Conservation (phyloP, 1,140 invertebrate genomes). For the Cherax quadricarinatus region DNA sequence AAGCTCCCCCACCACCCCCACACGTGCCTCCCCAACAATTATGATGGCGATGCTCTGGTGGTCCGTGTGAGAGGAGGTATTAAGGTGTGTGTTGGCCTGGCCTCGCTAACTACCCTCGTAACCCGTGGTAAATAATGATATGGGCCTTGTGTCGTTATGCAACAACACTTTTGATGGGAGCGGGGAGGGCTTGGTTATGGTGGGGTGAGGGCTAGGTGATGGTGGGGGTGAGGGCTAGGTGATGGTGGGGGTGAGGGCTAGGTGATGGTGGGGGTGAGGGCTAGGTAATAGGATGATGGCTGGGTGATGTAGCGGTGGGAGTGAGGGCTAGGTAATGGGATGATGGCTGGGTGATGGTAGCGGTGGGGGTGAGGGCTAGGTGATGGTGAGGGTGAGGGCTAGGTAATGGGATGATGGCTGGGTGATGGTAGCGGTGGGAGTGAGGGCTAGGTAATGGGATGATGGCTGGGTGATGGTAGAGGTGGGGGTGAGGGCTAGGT, state of each 20-base stretch:
- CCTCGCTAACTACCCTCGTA: constrained; percentile 22
- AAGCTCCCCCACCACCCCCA: constrained; percentile 11
- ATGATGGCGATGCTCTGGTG: constrained; percentile 14
- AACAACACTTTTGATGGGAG: constrained; percentile 46
- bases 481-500: no score
- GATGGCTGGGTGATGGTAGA: no score
- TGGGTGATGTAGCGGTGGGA: no score
- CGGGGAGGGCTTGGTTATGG: not conserved
- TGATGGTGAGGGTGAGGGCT: no score
- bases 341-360: no score
- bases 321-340: no score
- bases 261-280: constrained; percentile 11
- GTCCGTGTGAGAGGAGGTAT: no score
- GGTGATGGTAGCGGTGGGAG: no score
- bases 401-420: no score
- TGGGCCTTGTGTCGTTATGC: constrained; percentile 45
- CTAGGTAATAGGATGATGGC: not conserved
- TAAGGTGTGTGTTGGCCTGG: not conserved
- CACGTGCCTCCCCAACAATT: not conserved
- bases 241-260: constrained; percentile 16
- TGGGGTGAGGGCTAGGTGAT: constrained; percentile 2
- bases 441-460: no score
- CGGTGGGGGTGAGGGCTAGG: no score
- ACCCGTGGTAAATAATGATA: constrained; percentile 43
- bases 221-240: constrained; percentile 14